Evolutionary conservation across 2,888 invertebrate species (phyloP).

Genomic region (Amphipyra tragopoginis): DNA sequence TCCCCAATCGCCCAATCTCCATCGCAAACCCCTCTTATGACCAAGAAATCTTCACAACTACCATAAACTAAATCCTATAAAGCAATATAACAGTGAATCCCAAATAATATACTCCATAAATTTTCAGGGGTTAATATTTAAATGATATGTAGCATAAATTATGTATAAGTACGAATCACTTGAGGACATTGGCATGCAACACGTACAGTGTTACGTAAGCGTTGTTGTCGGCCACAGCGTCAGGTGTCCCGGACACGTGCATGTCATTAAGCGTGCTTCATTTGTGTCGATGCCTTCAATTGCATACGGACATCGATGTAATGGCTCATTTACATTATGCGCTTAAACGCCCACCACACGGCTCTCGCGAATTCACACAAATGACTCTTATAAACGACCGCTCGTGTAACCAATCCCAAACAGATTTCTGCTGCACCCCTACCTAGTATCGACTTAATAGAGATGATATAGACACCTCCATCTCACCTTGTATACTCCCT

Average conservation of each 20-base stretch:
- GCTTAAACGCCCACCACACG: slow-evolving; percentile 41
- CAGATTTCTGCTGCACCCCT: slow-evolving; percentile 39
- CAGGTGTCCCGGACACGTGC: slow-evolving; percentile 51
- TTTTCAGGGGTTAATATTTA: neutral
- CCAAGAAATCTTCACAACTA: too few species aligned
- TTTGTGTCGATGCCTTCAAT: slow-evolving; percentile 58
- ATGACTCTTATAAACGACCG: slow-evolving; percentile 46
- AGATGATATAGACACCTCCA: slow-evolving; percentile 23
- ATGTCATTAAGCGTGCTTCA: slow-evolving; percentile 55
- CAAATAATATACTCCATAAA: too few species aligned
- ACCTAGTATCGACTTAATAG: slow-evolving; percentile 20
- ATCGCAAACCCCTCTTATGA: too few species aligned
- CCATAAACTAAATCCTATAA: too few species aligned
- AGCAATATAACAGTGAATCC: too few species aligned
- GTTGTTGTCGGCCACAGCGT: slow-evolving; percentile 30
- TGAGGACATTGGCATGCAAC: slow-evolving; percentile 34
- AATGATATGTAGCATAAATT: slow-evolving; percentile 8
- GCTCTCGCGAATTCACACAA: slow-evolving; percentile 23
- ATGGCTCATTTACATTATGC: slow-evolving; percentile 54
- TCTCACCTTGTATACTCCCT: slow-evolving; percentile 35
- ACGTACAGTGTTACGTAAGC: slow-evolving; percentile 41
- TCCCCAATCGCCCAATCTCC: too few species aligned
- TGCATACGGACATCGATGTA: slow-evolving; percentile 50
- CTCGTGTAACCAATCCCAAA: slow-evolving; percentile 30
- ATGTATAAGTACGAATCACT: slow-evolving; percentile 18